Conservation (phyloP, 1,140 invertebrate genomes). For the Melitaea cinxia region DNA sequence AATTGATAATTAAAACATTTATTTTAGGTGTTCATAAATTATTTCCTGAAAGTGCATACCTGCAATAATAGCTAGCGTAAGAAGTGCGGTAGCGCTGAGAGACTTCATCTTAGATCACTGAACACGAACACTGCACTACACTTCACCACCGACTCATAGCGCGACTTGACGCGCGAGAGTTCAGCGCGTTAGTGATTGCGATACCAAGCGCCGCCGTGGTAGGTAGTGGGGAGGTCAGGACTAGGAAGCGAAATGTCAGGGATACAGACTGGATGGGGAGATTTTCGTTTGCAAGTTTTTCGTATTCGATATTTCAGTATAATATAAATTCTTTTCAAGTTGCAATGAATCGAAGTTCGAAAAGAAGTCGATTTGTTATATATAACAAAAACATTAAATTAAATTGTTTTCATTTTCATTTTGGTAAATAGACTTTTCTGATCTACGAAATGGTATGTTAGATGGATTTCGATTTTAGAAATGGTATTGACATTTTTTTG, state of each 20-base stretch:
- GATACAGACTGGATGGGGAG: slow-evolving; percentile 41
- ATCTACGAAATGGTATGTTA: too few relatives aligned
- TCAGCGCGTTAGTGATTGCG: slow-evolving; percentile 67
- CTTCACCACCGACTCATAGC: slow-evolving; percentile 74
- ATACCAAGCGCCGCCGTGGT: slow-evolving; percentile 10
- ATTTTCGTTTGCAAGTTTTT: neutral
- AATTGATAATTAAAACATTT: too few relatives aligned
- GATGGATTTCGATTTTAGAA: too few relatives aligned
- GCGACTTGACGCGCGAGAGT: slow-evolving; percentile 59
- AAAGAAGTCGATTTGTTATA: too few relatives aligned
- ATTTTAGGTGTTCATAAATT: neutral
- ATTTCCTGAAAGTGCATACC: slow-evolving; percentile 38
- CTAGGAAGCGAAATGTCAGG: slow-evolving; percentile 60
- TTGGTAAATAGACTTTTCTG: too few relatives aligned
- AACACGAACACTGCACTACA: slow-evolving; percentile 60
- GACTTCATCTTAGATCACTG: slow-evolving; percentile 65
- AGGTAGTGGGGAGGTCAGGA: slow-evolving; percentile 33
- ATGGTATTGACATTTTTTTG: too few relatives aligned
- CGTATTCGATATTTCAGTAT: neutral
- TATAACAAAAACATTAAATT: too few relatives aligned
- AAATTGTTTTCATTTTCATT: too few relatives aligned
- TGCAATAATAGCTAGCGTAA: slow-evolving; percentile 61
- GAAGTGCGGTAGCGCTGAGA: slow-evolving; percentile 54
- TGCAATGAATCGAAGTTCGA: too few relatives aligned
- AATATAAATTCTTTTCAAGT: too few relatives aligned